A percentile compares a stretch with the other conserved stretches of the same genome.
Evolutionary conservation across 2,797 vertebrate species (phyloP).

Genomic region (Adrianichthys oophorus): DNA sequence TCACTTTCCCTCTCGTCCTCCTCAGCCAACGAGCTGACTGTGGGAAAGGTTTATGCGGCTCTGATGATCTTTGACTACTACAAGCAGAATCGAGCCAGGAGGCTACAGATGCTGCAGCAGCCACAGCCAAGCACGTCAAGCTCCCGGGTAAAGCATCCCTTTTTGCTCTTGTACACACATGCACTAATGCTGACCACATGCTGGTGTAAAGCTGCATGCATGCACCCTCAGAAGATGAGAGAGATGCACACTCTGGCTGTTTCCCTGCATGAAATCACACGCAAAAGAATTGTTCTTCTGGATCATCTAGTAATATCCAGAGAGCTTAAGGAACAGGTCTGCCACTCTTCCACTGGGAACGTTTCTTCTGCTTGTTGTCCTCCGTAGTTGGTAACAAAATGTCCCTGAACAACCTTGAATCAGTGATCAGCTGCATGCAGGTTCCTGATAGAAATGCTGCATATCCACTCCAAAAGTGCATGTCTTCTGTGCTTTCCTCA

Average conservation of each 20-base stretch:
- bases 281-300: conserved; percentile 10
- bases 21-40: conserved; percentile 92
- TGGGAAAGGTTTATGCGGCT: conserved; percentile 95
- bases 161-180: conserved; percentile 3
- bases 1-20: conserved; percentile 21
- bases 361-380: too few species aligned
- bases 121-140: conserved; percentile 72
- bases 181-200: conserved; percentile 11
- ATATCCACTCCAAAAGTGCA: too few species aligned
- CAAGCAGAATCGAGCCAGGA: conserved; percentile 89
- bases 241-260: conserved; percentile 8
- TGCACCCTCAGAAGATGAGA: conserved; percentile 19
- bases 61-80: conserved; percentile 98
- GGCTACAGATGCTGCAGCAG: conserved; percentile 80
- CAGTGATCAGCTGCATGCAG: too few species aligned
- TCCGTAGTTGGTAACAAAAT: too few species aligned
- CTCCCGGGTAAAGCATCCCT: conserved; percentile 79
- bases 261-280: conserved; percentile 38
- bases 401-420: too few species aligned
- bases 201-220: conserved; percentile 33
- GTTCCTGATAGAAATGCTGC: too few species aligned
- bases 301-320: conserved; percentile 10
- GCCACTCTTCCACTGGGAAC: neutral
- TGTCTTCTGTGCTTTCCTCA: too few species aligned
- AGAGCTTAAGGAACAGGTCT: conserved; percentile 19